Conservation (phyloP, 2,113 vertebrate genomes). For the Clinocottus analis region DNA sequence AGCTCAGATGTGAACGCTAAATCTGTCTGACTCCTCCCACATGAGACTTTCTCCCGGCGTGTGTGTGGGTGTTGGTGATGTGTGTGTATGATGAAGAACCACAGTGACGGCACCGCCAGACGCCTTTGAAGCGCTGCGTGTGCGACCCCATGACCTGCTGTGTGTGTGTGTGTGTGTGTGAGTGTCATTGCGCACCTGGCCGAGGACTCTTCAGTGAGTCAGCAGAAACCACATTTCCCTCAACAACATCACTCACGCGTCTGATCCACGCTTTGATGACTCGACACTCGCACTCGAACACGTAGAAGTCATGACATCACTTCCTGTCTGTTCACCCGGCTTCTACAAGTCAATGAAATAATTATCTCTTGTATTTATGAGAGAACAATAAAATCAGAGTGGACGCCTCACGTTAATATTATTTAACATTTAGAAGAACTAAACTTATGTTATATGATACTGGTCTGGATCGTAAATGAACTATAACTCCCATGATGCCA, state of each 20-base stretch:
- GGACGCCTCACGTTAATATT: too few relatives aligned
- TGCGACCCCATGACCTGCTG: background rate
- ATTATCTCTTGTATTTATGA: too few relatives aligned
- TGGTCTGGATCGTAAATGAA: background rate
- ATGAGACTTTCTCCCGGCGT: background rate
- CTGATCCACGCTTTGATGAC: constrained; percentile 50
- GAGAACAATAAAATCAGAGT: too few relatives aligned
- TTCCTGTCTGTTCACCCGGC: constrained; percentile 21
- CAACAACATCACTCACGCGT: background rate
- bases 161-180: too few relatives aligned
- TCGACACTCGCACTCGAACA: background rate
- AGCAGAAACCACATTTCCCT: constrained; percentile 10
- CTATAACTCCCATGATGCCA: background rate
- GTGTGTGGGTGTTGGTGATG: background rate
- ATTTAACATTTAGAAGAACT: too few relatives aligned
- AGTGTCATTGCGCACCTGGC: constrained; percentile 42
- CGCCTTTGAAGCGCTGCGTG: constrained; percentile 21
- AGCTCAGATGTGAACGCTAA: background rate
- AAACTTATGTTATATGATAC: too few relatives aligned
- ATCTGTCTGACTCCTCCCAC: background rate
- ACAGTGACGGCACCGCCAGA: constrained; percentile 1
- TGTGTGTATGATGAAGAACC: constrained; percentile 23
- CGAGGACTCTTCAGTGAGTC: constrained; percentile 42
- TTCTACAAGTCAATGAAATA: background rate
- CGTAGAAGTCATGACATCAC: constrained; percentile 24